phyloP scores from a whole-genome alignment of 2,888 invertebrate species.

The Nowickia ferox region DNA sequence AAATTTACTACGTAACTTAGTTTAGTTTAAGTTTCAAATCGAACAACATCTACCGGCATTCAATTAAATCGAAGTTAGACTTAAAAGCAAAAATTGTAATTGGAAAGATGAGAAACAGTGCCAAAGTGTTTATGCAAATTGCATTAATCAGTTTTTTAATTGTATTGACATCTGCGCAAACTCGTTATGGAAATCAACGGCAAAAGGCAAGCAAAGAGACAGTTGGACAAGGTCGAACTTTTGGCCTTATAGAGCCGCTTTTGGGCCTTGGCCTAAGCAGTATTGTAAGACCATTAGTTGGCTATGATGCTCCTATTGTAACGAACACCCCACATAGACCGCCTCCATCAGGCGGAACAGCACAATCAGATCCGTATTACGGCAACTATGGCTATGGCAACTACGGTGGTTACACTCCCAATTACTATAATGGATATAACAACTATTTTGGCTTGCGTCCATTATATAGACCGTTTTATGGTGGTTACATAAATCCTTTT shows the following conservation, averaged over 20 bases:
- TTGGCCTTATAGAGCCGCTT: conserved; percentile 61
- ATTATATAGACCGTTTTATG: conserved; percentile 11
- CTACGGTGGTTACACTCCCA: conserved; percentile 31
- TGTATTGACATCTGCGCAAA: conserved; percentile 45
- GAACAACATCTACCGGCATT: conserved; percentile 11
- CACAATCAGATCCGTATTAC: conserved; percentile 61
- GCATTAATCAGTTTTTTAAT: not conserved
- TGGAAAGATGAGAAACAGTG: conserved; percentile 10
- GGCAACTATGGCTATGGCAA: conserved; percentile 45
- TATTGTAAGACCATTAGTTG: conserved; percentile 23
- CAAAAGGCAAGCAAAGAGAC: conserved; percentile 17
- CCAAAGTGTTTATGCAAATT: conserved; percentile 5
- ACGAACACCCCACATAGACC: conserved; percentile 25
- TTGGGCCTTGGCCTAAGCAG: conserved; percentile 47
- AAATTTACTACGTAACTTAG: conserved; percentile 12
- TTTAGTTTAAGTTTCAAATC: conserved; percentile 23
- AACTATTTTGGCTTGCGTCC: conserved; percentile 53
- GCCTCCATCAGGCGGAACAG: not conserved
- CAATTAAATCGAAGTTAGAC: not conserved
- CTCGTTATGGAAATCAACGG: conserved; percentile 15
- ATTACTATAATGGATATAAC: conserved; percentile 46
- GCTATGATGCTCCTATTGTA: conserved; percentile 43
- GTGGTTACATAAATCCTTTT: not conserved
- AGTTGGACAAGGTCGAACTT: conserved; percentile 65
- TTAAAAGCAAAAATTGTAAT: not conserved